Percentiles rank a stretch among this genome's conserved stretches.
Conservation (phyloP, 2,888 invertebrate species). For the Argyresthia albistria region DNA sequence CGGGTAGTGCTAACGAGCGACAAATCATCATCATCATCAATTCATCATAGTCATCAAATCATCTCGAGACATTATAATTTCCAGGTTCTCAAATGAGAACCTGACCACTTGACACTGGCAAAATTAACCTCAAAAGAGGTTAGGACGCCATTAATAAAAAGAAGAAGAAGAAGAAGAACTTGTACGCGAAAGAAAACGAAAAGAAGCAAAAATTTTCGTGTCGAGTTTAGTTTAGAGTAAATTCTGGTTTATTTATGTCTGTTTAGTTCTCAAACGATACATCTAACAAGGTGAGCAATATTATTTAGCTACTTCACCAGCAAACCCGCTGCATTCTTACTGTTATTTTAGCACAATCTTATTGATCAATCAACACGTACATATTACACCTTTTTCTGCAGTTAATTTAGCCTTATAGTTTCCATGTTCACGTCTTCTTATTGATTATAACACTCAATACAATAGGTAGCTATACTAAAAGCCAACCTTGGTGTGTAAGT, state of each 20-base stretch:
- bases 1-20: too few species aligned
- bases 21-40: too few species aligned
- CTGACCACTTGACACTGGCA: too few species aligned
- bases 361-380: not conserved
- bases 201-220: too few species aligned
- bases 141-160: too few species aligned
- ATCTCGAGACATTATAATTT: too few species aligned
- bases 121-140: too few species aligned
- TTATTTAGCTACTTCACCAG: not conserved
- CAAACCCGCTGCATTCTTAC: not conserved
- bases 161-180: too few species aligned
- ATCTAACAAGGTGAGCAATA: not conserved
- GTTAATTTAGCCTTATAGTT: not conserved
- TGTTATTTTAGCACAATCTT: not conserved
- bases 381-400: not conserved
- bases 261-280: not conserved
- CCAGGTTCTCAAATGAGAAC: too few species aligned
- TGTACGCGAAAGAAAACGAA: not conserved
- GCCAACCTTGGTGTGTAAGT: too few species aligned
- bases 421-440: not conserved
- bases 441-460: not conserved
- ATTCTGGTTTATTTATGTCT: not conserved
- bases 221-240: too few species aligned
- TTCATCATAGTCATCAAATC: too few species aligned
- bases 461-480: not conserved